Evolutionary conservation across 2,888 invertebrate species (phyloP), one percentile per base, ranked within the genome.

Genomic region (Dasypolia templi): DNA sequence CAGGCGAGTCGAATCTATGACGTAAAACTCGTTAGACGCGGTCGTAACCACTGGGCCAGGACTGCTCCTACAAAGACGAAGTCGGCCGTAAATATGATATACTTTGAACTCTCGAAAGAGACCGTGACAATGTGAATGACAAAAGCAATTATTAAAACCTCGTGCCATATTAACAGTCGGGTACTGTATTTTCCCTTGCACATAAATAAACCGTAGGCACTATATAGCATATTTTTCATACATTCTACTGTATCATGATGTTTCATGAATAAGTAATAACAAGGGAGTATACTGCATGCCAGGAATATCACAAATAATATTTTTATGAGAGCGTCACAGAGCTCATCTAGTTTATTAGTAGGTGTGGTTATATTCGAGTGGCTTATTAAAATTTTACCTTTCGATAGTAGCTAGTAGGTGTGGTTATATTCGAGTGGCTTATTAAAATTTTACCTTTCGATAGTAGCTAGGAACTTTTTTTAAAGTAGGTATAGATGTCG

Each of bases 191-290:
- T 69, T 32, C 0, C 11, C 9, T n/a, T 2, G 1, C 7, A 35
- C 7, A 9, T 17, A 3, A 35, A 14, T 35, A 26, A 55, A n/a
- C 29, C 19, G 22, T 14, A 12, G 39, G 39, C 2, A 29, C 6
- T 6, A n/a, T n/a, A n/a, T n/a, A 35, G 44, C 49, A n/a, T 58
- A 35, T 29, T 53, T 77, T 63, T 51, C 12, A 46, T 62, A 66
- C 22, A 73, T 65, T 65, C 62, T 44, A 56, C n/a, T 62, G 42
- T 78, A 49, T n/a, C 44, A 46, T 51, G 44, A 66, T 26, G 22
- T 44, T 56, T 14, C 29, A 73, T 80, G 51, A 77, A 77, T 80
- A 75, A n/a, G 70, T 63, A 58, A 79, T 76, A 59, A 44, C 32
- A 29, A 9, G 3, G 56, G 14, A 80, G 19, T 53, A 14, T n/a